A percentile compares a stretch with the other conserved stretches of the same genome.
These are phyloP conservation scores for Aphaenogaster floridana DNA, from an alignment of 1,140 invertebrate genomes.

Conservation along the genomic window DNA sequence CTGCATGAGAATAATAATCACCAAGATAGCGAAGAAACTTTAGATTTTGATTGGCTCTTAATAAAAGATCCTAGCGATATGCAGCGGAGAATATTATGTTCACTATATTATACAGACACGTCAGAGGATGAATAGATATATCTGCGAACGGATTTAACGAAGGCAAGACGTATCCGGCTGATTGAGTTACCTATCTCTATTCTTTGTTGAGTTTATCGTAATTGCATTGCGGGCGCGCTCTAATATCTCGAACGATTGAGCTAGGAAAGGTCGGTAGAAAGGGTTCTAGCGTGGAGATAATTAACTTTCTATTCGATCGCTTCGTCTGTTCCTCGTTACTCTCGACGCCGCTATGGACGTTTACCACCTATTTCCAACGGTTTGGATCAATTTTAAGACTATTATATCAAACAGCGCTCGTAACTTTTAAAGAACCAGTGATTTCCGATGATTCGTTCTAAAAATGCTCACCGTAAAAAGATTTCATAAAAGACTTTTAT, in stretches of 20 bases:
- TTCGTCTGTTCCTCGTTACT: slow-evolving; percentile 3
- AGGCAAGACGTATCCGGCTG: slow-evolving; percentile 22
- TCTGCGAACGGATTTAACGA: slow-evolving; percentile 37
- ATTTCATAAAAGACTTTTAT: background rate
- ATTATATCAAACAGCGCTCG: background rate
- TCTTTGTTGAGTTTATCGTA: slow-evolving; percentile 50
- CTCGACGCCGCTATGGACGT: background rate
- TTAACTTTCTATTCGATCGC: slow-evolving; percentile 50
- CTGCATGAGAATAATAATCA: background rate
- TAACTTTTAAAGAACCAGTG: background rate
- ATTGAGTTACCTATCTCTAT: slow-evolving; percentile 60
- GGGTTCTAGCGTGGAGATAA: slow-evolving; percentile 41
- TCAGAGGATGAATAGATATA: slow-evolving; percentile 5
- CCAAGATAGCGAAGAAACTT: slow-evolving; percentile 9
- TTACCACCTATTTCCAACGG: background rate
- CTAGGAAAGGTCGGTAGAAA: slow-evolving; percentile 42
- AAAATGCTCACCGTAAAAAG: background rate
- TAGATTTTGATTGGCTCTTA: slow-evolving; percentile 2
- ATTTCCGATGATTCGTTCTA: background rate
- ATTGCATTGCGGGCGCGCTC: slow-evolving; percentile 47
- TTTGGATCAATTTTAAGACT: background rate
- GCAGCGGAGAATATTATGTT: background rate
- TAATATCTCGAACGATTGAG: slow-evolving; percentile 46
- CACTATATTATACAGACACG: background rate
- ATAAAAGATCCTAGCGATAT: background rate